phyloP scores from a whole-genome alignment of 2,797 vertebrate species.

The Cephalopachus bancanus region DNA sequence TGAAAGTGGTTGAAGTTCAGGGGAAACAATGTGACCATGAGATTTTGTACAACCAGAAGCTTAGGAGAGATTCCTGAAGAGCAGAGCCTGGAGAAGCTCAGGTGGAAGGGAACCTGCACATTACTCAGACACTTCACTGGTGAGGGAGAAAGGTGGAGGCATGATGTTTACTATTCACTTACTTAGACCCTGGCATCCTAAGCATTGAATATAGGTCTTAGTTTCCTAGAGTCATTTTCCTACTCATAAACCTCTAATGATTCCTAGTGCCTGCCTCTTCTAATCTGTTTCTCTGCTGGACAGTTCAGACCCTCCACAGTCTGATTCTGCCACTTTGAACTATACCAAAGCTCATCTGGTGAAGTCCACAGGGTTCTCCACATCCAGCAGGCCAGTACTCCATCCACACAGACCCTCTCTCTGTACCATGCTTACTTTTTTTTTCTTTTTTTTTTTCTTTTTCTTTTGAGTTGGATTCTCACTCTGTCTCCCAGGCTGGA shows the following conservation, averaged over 20 bases:
- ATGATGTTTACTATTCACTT: not conserved
- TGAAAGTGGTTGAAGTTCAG: not conserved
- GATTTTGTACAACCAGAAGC: not conserved
- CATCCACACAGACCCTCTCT: not conserved
- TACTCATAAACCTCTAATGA: not conserved
- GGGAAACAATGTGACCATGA: not conserved
- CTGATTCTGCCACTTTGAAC: not conserved
- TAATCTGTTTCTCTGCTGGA: not conserved
- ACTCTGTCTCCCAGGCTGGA: no score
- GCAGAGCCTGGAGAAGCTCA: not conserved
- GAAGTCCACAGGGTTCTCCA: not conserved
- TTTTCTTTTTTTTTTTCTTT: no score
- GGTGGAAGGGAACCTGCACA: not conserved
- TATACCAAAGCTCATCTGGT: not conserved
- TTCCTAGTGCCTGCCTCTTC: not conserved
- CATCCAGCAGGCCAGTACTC: not conserved
- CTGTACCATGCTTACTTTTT: no score
- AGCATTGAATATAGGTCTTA: not conserved
- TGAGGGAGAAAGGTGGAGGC: not conserved
- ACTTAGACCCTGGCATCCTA: not conserved
- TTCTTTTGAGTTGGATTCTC: no score
- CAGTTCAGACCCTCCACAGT: not conserved
- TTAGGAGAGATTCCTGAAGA: not conserved
- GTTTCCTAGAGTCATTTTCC: not conserved
- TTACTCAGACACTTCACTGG: not conserved